phyloP scores from a whole-genome alignment of 2,113 vertebrate genomes.

The Deroptyus accipitrinus region DNA sequence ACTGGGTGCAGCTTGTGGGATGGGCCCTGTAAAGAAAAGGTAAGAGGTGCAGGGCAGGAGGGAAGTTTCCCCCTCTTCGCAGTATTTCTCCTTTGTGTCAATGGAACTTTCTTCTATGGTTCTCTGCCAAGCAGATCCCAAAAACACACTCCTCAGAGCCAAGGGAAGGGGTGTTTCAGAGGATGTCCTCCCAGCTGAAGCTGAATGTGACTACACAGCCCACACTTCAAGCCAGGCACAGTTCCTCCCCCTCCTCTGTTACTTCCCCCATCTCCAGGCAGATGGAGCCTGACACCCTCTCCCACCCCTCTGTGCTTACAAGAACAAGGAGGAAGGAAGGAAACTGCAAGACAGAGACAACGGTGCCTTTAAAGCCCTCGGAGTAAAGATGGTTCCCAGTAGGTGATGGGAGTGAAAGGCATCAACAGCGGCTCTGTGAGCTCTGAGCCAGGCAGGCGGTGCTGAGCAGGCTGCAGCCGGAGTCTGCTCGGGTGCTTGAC shows the following conservation, averaged over 20 bases:
- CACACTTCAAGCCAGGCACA: background rate
- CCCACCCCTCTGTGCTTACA: background rate
- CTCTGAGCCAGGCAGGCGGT: conserved; percentile 30
- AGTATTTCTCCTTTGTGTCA: conserved; percentile 1
- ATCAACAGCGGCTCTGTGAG: conserved; percentile 13
- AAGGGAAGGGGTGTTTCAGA: background rate
- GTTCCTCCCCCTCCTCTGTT: background rate
- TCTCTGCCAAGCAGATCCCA: background rate
- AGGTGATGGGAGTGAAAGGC: conserved; percentile 25
- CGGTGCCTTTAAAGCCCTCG: background rate
- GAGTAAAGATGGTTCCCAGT: background rate
- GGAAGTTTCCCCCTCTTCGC: background rate
- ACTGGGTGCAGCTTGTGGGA: background rate
- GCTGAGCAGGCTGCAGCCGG: background rate
- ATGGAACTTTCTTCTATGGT: background rate
- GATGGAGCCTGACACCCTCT: background rate
- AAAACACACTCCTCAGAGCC: background rate
- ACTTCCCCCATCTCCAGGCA: background rate
- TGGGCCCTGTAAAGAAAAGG: background rate
- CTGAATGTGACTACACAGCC: background rate
- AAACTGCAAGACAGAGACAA: conserved; percentile 21
- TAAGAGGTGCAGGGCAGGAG: background rate
- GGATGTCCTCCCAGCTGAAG: background rate
- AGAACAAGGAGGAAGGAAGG: background rate
- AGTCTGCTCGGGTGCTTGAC: conserved; percentile 23